These are phyloP conservation scores for Blastobasis lacticolella DNA, from an alignment of 2,888 invertebrate species.

Conservation along the genomic window DNA sequence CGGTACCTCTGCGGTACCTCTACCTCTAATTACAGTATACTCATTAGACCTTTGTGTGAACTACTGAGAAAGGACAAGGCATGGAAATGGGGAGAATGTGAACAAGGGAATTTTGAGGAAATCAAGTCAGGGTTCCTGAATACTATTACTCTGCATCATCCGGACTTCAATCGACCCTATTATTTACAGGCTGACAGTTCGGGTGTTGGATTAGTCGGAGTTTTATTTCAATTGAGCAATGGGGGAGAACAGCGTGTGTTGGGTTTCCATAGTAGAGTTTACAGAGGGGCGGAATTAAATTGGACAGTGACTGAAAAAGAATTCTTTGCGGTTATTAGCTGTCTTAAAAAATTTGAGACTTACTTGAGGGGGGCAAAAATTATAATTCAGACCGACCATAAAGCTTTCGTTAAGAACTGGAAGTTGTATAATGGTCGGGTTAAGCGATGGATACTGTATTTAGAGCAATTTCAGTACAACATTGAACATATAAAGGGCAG, in stretches of 20 bases:
- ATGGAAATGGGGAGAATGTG: constrained; percentile 7
- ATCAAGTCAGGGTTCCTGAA: constrained; percentile 9
- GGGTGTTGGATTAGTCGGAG: constrained; percentile 15
- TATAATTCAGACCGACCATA: too few relatives aligned
- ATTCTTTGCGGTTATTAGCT: constrained; percentile 17
- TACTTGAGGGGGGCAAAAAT: too few relatives aligned
- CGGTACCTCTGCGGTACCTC: too few relatives aligned
- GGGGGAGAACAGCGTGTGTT: constrained; percentile 9
- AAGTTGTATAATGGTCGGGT: constrained; percentile 17
- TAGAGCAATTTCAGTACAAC: constrained; percentile 21
- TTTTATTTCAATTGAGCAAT: constrained; percentile 11
- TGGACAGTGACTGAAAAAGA: constrained; percentile 24
- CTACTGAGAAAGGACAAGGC: constrained; percentile 14
- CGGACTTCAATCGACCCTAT: constrained; percentile 3
- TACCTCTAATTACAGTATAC: constrained; percentile 2
- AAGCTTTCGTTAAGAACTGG: constrained; percentile 20
- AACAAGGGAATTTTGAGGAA: constrained; percentile 2
- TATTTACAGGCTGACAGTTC: constrained; percentile 18
- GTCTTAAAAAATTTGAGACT: constrained; percentile 17
- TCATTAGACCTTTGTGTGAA: constrained; percentile 5
- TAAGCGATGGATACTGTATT: constrained; percentile 18
- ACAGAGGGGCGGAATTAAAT: constrained; percentile 12
- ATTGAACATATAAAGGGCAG: constrained; percentile 18
- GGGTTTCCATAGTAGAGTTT: constrained; percentile 17
- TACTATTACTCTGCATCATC: constrained; percentile 7